A percentile compares a stretch with the other conserved stretches of the same genome.
phyloP scores from a whole-genome alignment of 2,797 vertebrate genomes.

The Meriones psammophilus region DNA sequence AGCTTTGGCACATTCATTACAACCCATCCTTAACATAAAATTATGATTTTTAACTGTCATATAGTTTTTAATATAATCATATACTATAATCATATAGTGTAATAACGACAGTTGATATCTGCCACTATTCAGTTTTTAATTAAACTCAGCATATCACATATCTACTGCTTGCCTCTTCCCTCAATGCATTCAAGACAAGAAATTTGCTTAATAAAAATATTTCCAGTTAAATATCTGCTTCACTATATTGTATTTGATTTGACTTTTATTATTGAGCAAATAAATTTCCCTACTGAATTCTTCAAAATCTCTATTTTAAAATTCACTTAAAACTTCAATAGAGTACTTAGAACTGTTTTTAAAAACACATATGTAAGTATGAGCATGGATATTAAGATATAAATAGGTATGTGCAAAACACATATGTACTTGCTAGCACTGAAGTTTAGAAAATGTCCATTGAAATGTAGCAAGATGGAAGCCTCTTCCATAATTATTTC shows the following conservation, averaged over 20 bases:
- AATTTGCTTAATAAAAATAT: constrained; percentile 41
- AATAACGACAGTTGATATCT: constrained; percentile 15
- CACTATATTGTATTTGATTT: constrained; percentile 19
- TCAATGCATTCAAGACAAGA: neutral
- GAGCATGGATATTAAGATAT: neutral
- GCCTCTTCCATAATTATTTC: constrained; percentile 16
- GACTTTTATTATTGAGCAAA: constrained; percentile 37
- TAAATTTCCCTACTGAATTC: constrained; percentile 44
- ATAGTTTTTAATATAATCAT: neutral
- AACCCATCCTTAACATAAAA: constrained; percentile 13
- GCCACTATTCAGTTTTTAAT: constrained; percentile 6
- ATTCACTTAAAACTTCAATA: constrained; percentile 32
- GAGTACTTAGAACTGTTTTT: constrained; percentile 17
- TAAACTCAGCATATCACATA: constrained; percentile 23
- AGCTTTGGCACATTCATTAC: neutral
- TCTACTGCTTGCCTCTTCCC: neutral
- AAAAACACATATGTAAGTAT: neutral
- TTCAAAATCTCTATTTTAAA: constrained; percentile 41
- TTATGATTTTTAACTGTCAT: constrained; percentile 27
- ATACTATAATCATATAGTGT: neutral
- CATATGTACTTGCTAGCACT: neutral
- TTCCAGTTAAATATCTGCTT: constrained; percentile 32
- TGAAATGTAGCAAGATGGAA: neutral
- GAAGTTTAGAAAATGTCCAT: neutral
- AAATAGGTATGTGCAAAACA: neutral